Percentiles rank a stretch among this genome's conserved stretches.
Conservation (phyloP, 2,113 vertebrate genomes). For the Hippocampus zosterae region DNA sequence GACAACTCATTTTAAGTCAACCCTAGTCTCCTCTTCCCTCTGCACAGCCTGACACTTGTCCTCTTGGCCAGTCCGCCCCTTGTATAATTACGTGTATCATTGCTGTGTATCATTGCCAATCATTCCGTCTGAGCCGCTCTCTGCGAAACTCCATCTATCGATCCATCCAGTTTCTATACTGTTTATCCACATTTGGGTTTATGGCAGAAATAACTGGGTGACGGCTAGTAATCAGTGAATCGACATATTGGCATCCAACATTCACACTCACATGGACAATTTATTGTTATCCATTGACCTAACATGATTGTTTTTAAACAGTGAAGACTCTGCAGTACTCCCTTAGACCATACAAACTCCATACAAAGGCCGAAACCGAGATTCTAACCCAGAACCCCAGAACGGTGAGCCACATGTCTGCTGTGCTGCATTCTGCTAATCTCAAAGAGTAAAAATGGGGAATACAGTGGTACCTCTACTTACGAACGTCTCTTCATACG, state of each 20-base stretch:
- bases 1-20: conserved; percentile 32
- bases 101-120: not conserved
- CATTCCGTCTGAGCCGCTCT: not conserved
- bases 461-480: not conserved
- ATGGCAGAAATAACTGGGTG: not conserved
- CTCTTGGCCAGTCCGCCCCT: not conserved
- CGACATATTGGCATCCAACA: not conserved
- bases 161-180: not conserved
- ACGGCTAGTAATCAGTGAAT: not conserved
- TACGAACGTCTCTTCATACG: no score
- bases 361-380: not conserved
- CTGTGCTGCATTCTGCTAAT: not conserved
- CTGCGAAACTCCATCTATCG: not conserved
- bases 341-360: not conserved
- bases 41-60: not conserved
- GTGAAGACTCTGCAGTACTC: not conserved
- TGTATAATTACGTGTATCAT: not conserved
- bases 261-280: not conserved
- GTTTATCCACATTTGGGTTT: not conserved
- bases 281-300: not conserved
- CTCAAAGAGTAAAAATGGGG: not conserved
- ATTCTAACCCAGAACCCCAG: not conserved
- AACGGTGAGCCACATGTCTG: not conserved
- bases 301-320: not conserved
- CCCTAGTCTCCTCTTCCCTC: conserved; percentile 4